Base-by-base conservation (phyloP, 2,113 vertebrate species). In the Lepidothrix coronata region DNA sequence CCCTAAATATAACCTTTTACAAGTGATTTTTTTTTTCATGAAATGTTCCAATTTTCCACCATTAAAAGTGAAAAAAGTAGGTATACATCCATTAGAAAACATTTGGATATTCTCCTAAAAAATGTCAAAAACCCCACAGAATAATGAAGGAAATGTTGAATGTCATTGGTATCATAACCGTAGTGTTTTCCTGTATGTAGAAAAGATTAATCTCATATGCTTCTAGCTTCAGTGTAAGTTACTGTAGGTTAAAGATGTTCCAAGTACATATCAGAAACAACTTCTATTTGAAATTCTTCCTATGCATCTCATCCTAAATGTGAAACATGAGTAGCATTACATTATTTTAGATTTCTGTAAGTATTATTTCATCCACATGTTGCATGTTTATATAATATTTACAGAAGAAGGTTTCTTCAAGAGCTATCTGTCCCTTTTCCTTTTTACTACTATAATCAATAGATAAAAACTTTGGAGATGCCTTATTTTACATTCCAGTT, bases 401-500 rank as follows among this genome's bases (percentile, higher is more conserved):
- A 52, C 27, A 59, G 57, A 55, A 48, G 1, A 89, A 89, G 33
- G 17, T 61, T 88, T 65, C 27, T 85, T 94, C 19, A 71, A 39
- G 37, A 77, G 4, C 21, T 78, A 11, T 85, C 41, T 75, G 9
- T 48, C 31, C 35, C 30, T 85, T 85, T 93, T 85, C 30, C 14
- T 89, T 37, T 79, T 59, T 21, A 58, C 28, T 70, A 14, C 58
- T 83, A 4, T 82, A 79, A 76, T 76, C 72, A 88, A 76, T 49
- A 82, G 71, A 90, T 41, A 90, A 19, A 88, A 57, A 83, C 85
- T 76, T 80, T 76, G n/a, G 31, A 76, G 41, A 80, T 61, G 66
- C 12, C 6, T 88, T 90, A 88, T 93, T 93, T 96, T 94, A 91
- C 66, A 89, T 52, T 89, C 39, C 57, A 61, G 52, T 93, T 96